Evolutionary conservation across 1,140 invertebrate genomes (phyloP).

Genomic region (Trichomalopsis sarcophagae): DNA sequence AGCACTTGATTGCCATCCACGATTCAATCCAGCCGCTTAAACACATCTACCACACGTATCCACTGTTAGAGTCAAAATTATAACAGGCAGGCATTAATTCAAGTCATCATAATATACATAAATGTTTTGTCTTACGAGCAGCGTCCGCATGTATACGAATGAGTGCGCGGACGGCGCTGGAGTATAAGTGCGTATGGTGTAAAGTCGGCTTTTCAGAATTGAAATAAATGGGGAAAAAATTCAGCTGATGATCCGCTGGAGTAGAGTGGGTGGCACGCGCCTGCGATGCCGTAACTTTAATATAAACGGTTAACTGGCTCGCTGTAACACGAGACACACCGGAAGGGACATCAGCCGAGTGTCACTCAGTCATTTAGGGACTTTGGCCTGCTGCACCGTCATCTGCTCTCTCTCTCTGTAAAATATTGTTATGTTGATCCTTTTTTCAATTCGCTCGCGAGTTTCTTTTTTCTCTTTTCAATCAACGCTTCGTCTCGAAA

Average conservation of each 20-base stretch:
- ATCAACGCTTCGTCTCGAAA: too few species aligned
- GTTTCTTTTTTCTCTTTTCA: too few species aligned
- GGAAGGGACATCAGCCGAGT: constrained; percentile 72
- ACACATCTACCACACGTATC: too few species aligned
- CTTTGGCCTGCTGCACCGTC: constrained; percentile 6
- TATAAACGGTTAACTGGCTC: constrained; percentile 70
- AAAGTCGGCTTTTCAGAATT: constrained; percentile 42
- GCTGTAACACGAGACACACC: constrained; percentile 72
- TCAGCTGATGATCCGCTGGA: constrained; percentile 53
- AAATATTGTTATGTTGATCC: constrained; percentile 32
- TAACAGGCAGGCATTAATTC: too few species aligned
- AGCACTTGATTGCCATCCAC: too few species aligned
- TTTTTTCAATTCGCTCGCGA: constrained; percentile 19
- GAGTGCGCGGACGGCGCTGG: not conserved
- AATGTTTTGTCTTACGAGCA: too few species aligned
- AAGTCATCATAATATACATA: too few species aligned
- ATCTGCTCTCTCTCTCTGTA: not conserved
- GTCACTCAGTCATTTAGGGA: constrained; percentile 70
- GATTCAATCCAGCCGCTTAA: too few species aligned
- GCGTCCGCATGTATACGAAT: too few species aligned
- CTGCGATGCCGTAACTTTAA: constrained; percentile 70
- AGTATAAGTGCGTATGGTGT: not conserved
- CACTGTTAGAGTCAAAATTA: too few species aligned
- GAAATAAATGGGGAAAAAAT: constrained; percentile 51
- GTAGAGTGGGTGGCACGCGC: constrained; percentile 71